phyloP scores from a whole-genome alignment of 1,140 invertebrate species.

The Aphaenogaster floridana region DNA sequence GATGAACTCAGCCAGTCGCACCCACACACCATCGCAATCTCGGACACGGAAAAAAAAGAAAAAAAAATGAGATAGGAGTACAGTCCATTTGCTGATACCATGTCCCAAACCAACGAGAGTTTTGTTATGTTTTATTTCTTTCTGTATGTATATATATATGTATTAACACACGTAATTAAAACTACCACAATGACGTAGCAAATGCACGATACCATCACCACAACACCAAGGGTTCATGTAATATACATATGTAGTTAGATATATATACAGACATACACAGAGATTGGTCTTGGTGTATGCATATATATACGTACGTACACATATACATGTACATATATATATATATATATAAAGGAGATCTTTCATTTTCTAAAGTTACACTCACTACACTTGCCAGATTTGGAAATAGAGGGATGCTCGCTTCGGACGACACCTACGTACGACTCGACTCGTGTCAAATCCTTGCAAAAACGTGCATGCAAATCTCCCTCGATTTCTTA shows the following conservation, averaged over 20 bases:
- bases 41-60: constrained; percentile 30
- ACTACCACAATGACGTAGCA: constrained; percentile 85
- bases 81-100: constrained; percentile 83
- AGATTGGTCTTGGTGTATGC: constrained; percentile 38
- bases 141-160: constrained; percentile 39
- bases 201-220: constrained; percentile 87
- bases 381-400: constrained; percentile 85
- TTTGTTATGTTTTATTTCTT: constrained; percentile 63
- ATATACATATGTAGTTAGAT: constrained; percentile 64
- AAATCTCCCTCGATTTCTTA: constrained; percentile 86
- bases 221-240: constrained; percentile 82
- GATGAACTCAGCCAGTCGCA: constrained; percentile 81
- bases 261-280: constrained; percentile 58
- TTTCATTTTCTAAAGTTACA: constrained; percentile 78
- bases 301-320: constrained; percentile 41
- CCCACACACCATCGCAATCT: constrained; percentile 78
- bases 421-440: constrained; percentile 83
- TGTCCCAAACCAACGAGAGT: constrained; percentile 73
- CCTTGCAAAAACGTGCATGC: constrained; percentile 86
- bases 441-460: constrained; percentile 76
- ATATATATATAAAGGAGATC: constrained; percentile 73
- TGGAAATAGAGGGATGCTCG: constrained; percentile 86
- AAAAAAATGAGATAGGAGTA: constrained; percentile 72
- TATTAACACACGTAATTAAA: constrained; percentile 68
- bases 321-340: constrained; percentile 62